Base-by-base conservation (phyloP, 2,797 vertebrate genomes). In the Anguilla obscura region DNA sequence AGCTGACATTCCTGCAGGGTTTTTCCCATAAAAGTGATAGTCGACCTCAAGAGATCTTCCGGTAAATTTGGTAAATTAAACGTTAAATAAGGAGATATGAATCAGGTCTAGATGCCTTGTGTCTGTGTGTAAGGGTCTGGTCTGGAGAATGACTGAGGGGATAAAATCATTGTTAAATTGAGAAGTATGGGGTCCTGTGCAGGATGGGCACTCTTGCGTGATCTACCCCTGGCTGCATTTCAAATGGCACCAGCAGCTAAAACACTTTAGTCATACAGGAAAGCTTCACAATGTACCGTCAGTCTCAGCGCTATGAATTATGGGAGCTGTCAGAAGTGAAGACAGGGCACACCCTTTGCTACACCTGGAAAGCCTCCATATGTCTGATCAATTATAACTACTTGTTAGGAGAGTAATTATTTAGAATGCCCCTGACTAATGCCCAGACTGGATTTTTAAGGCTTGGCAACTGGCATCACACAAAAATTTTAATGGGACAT, bases 251-350 rank as follows among this genome's bases (percentile, higher is more conserved):
- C 48, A 36, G 74, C 27, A 40, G 56, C 48, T 82, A 54, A 58
- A 33, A 56, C 40, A 24, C 40, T 54, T 33, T 27, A 69, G 60
- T 52, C 7, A 54, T 54, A 66, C 50, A 16, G 24, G 50, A 85
- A 40, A 21, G 30, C 27, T 60, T 84, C 40, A 83, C 76, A 66
- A 45, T 21, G 56, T 58, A 58, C 56, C 6, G 8, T n/a, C 63
- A 9, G 24, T 27, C 27, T 16, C 48, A 6, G 36, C 0, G 21
- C 14, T 85, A 30, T 10, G 58, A 84, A 84, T 87, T 84, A 84
- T 48, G 50, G 82, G n/a, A 27, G 48, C 45, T 71, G 87, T 87
- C 79, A 69, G 54, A 74, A 63, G 27, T 27, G 40, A 82, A 27
- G 14, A 24, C 2, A 48, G 21, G 54, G 80, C 36, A 36, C 1